Evolutionary conservation across 2,797 vertebrate species (phyloP).

Genomic region (Spatula versicolor): DNA sequence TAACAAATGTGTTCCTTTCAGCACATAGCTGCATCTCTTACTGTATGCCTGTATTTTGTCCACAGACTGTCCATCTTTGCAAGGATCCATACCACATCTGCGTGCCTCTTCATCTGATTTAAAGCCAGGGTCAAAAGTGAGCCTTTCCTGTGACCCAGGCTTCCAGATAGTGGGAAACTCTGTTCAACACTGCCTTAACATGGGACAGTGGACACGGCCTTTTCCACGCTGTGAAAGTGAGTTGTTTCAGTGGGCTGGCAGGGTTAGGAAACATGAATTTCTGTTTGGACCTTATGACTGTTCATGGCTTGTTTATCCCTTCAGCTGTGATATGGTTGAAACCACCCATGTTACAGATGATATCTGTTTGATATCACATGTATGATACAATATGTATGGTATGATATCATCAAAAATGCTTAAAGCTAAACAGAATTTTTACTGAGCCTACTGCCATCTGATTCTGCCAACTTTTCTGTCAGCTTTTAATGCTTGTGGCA

Average conservation of each 20-base stretch:
- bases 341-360: background rate
- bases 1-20: background rate
- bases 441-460: background rate
- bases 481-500: background rate
- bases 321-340: background rate
- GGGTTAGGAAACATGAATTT: background rate
- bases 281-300: background rate
- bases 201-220: constrained; percentile 92
- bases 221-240: constrained; percentile 94
- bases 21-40: background rate
- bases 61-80: constrained; percentile 91
- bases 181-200: constrained; percentile 90
- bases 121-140: constrained; percentile 90
- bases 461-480: background rate
- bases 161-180: constrained; percentile 95
- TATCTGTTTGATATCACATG: too few relatives aligned
- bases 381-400: too few relatives aligned
- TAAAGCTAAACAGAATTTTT: background rate
- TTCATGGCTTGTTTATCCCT: background rate
- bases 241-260: constrained; percentile 45
- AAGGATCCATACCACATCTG: constrained; percentile 84
- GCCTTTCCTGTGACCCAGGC: constrained; percentile 91
- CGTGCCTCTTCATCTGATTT: constrained; percentile 81
- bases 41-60: constrained; percentile 4
- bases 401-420: background rate